These are phyloP conservation scores for Leptobrachium leishanense DNA, from an alignment of 2,113 vertebrate genomes.

Conservation along the genomic window DNA sequence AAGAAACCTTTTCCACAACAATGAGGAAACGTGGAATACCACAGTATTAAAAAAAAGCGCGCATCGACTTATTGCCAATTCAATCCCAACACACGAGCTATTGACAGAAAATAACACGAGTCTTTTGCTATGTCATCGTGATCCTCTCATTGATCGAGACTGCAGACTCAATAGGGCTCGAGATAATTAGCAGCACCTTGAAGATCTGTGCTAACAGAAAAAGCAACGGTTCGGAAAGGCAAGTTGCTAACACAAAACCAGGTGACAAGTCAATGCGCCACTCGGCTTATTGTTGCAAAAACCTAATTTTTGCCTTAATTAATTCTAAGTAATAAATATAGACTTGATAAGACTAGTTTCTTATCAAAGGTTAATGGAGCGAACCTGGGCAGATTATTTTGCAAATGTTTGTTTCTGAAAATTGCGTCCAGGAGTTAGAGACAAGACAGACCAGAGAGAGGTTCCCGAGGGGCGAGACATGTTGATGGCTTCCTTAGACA, in stretches of 20 bases:
- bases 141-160: neutral
- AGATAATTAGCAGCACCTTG: conserved; percentile 13
- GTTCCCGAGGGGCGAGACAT: too few relatives aligned
- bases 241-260: neutral
- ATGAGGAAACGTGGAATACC: too few relatives aligned
- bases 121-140: conserved; percentile 1
- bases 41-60: too few relatives aligned
- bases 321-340: neutral
- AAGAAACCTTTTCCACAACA: too few relatives aligned
- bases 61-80: neutral
- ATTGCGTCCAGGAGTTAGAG: too few relatives aligned
- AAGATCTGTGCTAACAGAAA: neutral
- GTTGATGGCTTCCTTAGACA: too few relatives aligned
- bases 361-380: too few relatives aligned
- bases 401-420: too few relatives aligned
- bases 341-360: too few relatives aligned
- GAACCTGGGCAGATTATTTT: too few relatives aligned
- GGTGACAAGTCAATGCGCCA: conserved; percentile 10
- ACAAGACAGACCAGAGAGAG: too few relatives aligned
- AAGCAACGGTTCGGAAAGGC: neutral
- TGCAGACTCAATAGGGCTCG: conserved; percentile 10
- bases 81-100: neutral
- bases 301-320: neutral
- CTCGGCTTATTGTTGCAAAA: neutral
- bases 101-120: neutral